phyloP scores from a whole-genome alignment of 1,140 invertebrate genomes.

The Hylaeus volcanicus region DNA sequence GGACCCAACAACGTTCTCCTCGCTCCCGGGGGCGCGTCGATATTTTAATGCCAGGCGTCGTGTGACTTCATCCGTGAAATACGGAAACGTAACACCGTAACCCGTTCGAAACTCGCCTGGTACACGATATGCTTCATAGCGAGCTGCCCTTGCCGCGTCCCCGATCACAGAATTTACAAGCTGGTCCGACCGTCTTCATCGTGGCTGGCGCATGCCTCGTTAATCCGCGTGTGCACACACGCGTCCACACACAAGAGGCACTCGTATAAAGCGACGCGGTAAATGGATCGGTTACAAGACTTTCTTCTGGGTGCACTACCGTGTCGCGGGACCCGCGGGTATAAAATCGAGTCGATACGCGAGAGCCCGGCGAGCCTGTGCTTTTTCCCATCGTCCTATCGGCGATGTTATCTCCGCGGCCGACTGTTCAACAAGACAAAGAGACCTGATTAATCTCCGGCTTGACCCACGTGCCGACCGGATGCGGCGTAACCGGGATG shows the following conservation, averaged over 20 bases:
- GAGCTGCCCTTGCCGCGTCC: not conserved
- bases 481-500: conserved; percentile 53
- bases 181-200: conserved; percentile 19
- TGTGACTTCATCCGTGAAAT: conserved; percentile 22
- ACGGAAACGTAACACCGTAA: conserved; percentile 20
- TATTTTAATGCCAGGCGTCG: not conserved
- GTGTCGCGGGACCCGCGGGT: conserved; percentile 25
- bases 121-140: conserved; percentile 4
- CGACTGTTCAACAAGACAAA: conserved; percentile 38
- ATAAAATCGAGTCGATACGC: conserved; percentile 37
- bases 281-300: conserved; percentile 43
- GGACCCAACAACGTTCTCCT: not conserved
- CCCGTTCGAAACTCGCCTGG: not conserved
- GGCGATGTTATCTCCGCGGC: conserved; percentile 42
- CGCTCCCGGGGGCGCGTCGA: not conserved
- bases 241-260: not conserved
- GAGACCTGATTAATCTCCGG: conserved; percentile 50
- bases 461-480: conserved; percentile 53
- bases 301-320: conserved; percentile 25
- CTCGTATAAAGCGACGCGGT: conserved; percentile 20
- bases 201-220: conserved; percentile 27
- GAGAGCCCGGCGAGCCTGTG: not conserved
- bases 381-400: conserved; percentile 48
- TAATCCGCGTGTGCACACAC: conserved; percentile 15
- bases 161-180: conserved; percentile 42